Evolutionary conservation across 23 tunicate species (phyloP).

Genomic region (Clavelina lepadiformis): DNA sequence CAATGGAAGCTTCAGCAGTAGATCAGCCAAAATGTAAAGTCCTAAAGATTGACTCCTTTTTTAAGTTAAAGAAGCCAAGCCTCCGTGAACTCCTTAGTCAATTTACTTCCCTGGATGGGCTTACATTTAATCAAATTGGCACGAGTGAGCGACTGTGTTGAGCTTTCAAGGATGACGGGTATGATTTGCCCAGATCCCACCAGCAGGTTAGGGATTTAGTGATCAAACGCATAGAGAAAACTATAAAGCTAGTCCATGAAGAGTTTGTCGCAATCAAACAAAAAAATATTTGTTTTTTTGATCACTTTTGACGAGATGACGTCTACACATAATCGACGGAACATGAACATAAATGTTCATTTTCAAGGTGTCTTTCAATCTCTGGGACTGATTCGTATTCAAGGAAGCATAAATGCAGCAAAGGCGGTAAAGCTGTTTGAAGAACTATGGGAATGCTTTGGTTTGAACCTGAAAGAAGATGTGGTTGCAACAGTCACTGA

Average conservation of each 20-base stretch:
- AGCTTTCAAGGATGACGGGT: conserved; percentile 10
- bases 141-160: conserved; percentile 5
- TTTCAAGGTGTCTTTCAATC: conserved; percentile 18
- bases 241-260: conserved; percentile 1
- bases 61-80: no score
- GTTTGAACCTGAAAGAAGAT: conserved; percentile 27
- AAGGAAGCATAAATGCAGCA: conserved; percentile 16
- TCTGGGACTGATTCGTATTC: conserved; percentile 10
- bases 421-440: conserved; percentile 32
- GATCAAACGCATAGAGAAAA: conserved; percentile 14
- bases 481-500: conserved; percentile 28
- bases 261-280: conserved; percentile 21
- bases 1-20: no score
- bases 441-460: conserved; percentile 33
- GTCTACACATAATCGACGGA: conserved; percentile 13
- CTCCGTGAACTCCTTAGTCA: no score
- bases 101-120: no score
- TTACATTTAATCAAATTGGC: no score
- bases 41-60: no score
- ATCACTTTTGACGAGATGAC: conserved; percentile 17
- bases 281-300: conserved; percentile 11
- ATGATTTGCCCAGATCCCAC: conserved; percentile 33
- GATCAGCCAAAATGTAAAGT: no score
- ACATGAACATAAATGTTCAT: conserved; percentile 28
- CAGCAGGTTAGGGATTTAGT: conserved; percentile 23